These are phyloP conservation scores for Leuciscus waleckii DNA, from an alignment of 2,797 vertebrate genomes.

Conservation along the genomic window DNA sequence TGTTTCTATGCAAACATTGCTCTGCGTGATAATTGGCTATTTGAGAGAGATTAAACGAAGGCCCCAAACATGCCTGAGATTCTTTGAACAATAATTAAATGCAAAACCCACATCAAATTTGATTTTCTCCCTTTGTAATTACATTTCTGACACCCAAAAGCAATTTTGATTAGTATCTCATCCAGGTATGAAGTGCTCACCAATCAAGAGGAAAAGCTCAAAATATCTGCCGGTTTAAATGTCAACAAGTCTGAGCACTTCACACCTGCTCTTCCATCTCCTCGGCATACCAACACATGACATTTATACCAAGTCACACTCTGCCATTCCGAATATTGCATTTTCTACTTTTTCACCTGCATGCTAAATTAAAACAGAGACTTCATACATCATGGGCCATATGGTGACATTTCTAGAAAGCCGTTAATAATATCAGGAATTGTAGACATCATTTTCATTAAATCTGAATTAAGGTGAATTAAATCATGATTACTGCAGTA, in stretches of 20 bases:
- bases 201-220: conserved; percentile 55
- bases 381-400: not conserved
- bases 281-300: conserved; percentile 7
- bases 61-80: conserved; percentile 40
- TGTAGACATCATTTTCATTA: not conserved
- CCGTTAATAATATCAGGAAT: not conserved
- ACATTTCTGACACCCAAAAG: conserved; percentile 59
- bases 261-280: conserved; percentile 33
- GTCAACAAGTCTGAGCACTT: conserved; percentile 34
- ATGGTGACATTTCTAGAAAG: conserved; percentile 5
- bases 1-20: conserved; percentile 37
- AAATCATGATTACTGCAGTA: not conserved
- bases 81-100: conserved; percentile 54
- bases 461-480: not conserved
- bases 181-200: conserved; percentile 67
- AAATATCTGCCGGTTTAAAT: conserved; percentile 43
- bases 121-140: conserved; percentile 62
- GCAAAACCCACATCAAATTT: conserved; percentile 56
- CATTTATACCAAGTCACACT: conserved; percentile 31
- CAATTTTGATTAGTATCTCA: conserved; percentile 69
- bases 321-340: not conserved
- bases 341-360: not conserved
- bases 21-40: conserved; percentile 57
- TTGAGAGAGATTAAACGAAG: conserved; percentile 56
- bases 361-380: not conserved